phyloP scores from a whole-genome alignment of 2,797 vertebrate species.

The Chelon labrosus region DNA sequence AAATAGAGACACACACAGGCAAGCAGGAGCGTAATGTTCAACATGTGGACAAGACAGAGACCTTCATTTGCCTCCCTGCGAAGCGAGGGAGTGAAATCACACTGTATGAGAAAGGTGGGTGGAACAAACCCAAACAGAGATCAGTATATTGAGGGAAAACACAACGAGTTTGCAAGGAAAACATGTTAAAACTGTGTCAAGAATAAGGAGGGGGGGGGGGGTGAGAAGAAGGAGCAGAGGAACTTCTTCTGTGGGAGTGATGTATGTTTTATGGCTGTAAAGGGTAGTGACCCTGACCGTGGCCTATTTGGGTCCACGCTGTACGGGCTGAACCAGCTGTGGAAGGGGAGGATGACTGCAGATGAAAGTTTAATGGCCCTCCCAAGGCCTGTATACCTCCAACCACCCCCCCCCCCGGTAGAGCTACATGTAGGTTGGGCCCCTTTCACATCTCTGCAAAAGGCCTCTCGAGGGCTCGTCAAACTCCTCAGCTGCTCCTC shows the following conservation, averaged over 20 bases:
- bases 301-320: slow-evolving; percentile 52
- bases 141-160: slow-evolving; percentile 5
- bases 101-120: slow-evolving; percentile 12
- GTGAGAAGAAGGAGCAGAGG: slow-evolving; percentile 27
- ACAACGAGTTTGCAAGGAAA: slow-evolving; percentile 11
- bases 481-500: slow-evolving; percentile 71
- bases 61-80: slow-evolving; percentile 26
- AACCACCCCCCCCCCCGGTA: slow-evolving; percentile 37
- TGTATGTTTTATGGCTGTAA: slow-evolving; percentile 65
- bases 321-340: slow-evolving; percentile 69
- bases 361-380: slow-evolving; percentile 76
- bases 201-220: slow-evolving; percentile 21
- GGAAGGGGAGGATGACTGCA: slow-evolving; percentile 53
- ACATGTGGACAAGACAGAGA: slow-evolving; percentile 53
- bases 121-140: slow-evolving; percentile 29
- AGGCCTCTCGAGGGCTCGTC: slow-evolving; percentile 62
- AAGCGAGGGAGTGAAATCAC: slow-evolving; percentile 34
- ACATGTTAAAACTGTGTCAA: slow-evolving; percentile 28
- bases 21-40: slow-evolving; percentile 43
- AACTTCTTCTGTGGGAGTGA: slow-evolving; percentile 52
- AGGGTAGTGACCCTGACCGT: slow-evolving; percentile 54
- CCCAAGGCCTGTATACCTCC: slow-evolving; percentile 55
- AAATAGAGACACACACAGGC: slow-evolving; percentile 19
- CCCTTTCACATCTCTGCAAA: slow-evolving; percentile 46
- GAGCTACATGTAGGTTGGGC: slow-evolving; percentile 52